A percentile compares a stretch with the other conserved stretches of the same genome.
Conservation (phyloP, 2,888 invertebrate species). For the Harmothoe impar region DNA sequence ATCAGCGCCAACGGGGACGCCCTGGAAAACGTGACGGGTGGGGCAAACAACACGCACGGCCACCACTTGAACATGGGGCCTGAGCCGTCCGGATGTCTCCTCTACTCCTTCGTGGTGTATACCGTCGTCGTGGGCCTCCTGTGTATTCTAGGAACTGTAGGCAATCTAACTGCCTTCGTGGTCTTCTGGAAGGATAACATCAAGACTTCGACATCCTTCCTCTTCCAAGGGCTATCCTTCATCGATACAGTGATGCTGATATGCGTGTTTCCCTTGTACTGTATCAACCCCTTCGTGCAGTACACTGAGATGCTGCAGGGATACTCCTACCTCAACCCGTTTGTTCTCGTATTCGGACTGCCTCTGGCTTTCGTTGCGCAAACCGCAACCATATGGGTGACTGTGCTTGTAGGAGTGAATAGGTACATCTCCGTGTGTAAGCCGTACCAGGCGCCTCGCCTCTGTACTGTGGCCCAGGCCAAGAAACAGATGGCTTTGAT, state of each 20-base stretch:
- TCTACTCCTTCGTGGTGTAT: conserved; percentile 70
- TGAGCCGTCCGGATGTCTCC: conserved; percentile 61
- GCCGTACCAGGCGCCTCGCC: conserved; percentile 69
- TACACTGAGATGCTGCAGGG: conserved; percentile 65
- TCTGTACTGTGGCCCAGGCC: conserved; percentile 71
- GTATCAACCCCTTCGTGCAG: conserved; percentile 66
- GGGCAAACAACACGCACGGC: background rate
- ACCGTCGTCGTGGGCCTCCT: conserved; percentile 68
- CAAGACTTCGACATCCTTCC: conserved; percentile 71
- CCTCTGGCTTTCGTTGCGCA: conserved; percentile 69
- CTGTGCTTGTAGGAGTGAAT: conserved; percentile 70
- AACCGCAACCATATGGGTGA: conserved; percentile 71
- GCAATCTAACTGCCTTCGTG: conserved; percentile 69
- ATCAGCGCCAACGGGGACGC: conserved; percentile 38
- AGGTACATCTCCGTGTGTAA: conserved; percentile 72
- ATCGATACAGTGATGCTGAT: conserved; percentile 70
- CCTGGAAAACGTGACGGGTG: conserved; percentile 17
- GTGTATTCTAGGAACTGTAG: conserved; percentile 69
- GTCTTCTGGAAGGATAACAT: conserved; percentile 71
- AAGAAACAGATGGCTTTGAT: conserved; percentile 69
- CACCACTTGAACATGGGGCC: background rate
- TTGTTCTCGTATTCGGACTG: conserved; percentile 68
- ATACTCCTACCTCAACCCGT: conserved; percentile 48
- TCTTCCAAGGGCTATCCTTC: conserved; percentile 71
- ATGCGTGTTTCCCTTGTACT: conserved; percentile 69